Evolutionary conservation across 1,140 invertebrate species (phyloP).

Genomic region (Papilio helenus): DNA sequence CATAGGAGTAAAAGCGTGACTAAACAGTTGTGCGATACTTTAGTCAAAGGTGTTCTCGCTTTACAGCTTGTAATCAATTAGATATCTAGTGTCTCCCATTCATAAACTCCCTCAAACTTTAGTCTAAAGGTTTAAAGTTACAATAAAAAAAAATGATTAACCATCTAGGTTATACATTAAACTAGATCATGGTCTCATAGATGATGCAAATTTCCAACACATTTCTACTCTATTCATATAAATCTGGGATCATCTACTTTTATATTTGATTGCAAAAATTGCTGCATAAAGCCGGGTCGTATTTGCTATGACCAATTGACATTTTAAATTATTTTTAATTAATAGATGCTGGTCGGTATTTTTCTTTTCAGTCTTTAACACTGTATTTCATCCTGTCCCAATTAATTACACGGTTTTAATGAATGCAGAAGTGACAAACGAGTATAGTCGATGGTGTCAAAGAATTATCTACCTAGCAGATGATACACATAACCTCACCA

Average conservation of each 20-base stretch:
- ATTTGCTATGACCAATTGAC: constrained; percentile 14
- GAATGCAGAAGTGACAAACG: background rate
- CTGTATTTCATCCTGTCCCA: background rate
- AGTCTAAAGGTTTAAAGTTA: background rate
- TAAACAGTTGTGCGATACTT: too few species aligned
- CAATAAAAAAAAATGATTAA: background rate
- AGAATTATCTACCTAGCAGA: background rate
- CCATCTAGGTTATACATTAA: background rate
- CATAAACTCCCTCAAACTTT: background rate
- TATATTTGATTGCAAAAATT: constrained; percentile 7
- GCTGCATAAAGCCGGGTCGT: background rate
- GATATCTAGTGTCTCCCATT: too few species aligned
- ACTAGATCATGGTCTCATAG: background rate
- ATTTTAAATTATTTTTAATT: constrained; percentile 27
- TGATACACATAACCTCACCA: background rate
- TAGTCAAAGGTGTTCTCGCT: too few species aligned
- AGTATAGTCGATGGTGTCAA: constrained; percentile 2
- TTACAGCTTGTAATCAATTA: too few species aligned
- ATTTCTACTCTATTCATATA: background rate
- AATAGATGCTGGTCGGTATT: constrained; percentile 5
- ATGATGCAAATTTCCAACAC: background rate
- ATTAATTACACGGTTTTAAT: constrained; percentile 16
- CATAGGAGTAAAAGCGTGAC: too few species aligned
- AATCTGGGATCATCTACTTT: background rate
- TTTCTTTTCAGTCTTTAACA: background rate